A percentile compares a stretch with the other conserved stretches of the same genome.
phyloP scores from a whole-genome alignment of 2,888 invertebrate genomes.

The Metalampra italica region DNA sequence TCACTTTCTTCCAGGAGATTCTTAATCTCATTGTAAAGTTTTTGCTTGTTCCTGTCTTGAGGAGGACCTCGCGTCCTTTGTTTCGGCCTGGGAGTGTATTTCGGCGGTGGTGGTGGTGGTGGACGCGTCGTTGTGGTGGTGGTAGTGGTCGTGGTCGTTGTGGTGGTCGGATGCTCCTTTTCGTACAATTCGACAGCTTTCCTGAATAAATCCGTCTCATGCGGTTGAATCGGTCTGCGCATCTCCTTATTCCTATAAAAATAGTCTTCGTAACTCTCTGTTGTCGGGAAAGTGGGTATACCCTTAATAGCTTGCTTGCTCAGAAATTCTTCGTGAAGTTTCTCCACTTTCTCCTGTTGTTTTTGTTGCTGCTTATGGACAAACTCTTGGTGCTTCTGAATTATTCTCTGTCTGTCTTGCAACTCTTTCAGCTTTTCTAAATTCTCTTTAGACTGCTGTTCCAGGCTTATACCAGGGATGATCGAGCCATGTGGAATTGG shows the following conservation, averaged over 20 bases:
- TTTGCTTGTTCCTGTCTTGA: conserved; percentile 75
- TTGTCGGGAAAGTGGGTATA: conserved; percentile 69
- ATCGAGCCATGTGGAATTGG: conserved; percentile 44
- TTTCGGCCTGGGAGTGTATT: conserved; percentile 52
- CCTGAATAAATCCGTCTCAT: conserved; percentile 81
- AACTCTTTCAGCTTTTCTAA: conserved; percentile 82
- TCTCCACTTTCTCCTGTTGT: conserved; percentile 86
- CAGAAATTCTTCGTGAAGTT: conserved; percentile 84
- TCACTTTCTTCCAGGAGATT: conserved; percentile 75
- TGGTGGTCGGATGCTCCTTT: conserved; percentile 83
- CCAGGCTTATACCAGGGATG: background rate
- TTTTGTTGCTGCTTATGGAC: conserved; percentile 89
- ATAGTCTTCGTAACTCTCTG: conserved; percentile 67
- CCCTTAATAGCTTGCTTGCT: conserved; percentile 83
- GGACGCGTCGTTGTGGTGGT: conserved; percentile 73
- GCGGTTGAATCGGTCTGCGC: conserved; percentile 77
- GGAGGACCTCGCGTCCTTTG: conserved; percentile 61
- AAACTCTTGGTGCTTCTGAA: conserved; percentile 87
- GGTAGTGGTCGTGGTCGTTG: conserved; percentile 83
- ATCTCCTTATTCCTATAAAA: conserved; percentile 58
- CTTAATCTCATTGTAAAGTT: conserved; percentile 79
- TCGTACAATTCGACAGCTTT: conserved; percentile 83
- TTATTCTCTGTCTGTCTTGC: conserved; percentile 84
- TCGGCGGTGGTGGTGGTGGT: conserved; percentile 54
- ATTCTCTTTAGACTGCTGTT: conserved; percentile 80